These are phyloP conservation scores for Gobius niger DNA, from an alignment of 2,113 vertebrate genomes.

Conservation along the genomic window DNA sequence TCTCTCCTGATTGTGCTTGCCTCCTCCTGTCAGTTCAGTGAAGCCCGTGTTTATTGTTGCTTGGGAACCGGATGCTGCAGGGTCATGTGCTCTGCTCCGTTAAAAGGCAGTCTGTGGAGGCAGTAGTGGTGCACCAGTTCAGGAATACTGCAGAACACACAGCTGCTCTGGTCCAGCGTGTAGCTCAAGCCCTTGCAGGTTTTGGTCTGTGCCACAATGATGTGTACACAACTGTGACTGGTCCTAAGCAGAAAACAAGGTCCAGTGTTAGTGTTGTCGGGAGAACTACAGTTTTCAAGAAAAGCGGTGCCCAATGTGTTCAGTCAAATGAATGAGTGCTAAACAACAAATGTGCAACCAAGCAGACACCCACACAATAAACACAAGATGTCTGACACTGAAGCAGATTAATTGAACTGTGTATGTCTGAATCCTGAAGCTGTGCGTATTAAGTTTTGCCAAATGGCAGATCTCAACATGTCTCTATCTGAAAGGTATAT, in stretches of 20 bases:
- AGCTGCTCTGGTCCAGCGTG: conserved; percentile 90
- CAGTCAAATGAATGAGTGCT: conserved; percentile 54
- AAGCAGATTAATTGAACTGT: conserved; percentile 14
- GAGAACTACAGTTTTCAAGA: conserved; percentile 3
- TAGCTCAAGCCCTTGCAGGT: conserved; percentile 82
- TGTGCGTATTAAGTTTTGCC: conserved; percentile 3
- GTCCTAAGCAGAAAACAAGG: conserved; percentile 76
- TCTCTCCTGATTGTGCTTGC: conserved; percentile 4
- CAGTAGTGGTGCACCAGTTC: conserved; percentile 91
- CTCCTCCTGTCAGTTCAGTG: conserved; percentile 12
- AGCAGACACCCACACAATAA: conserved; percentile 16
- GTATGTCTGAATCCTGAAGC: conserved; percentile 17
- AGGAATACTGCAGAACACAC: conserved; percentile 87
- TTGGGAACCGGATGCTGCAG: conserved; percentile 84
- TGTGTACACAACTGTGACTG: conserved; percentile 95
- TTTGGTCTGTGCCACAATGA: conserved; percentile 96
- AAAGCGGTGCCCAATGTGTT: conserved; percentile 54
- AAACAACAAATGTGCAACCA: conserved; percentile 47
- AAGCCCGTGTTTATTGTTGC: conserved; percentile 60
- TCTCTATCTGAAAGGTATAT: neutral
- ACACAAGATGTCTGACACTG: conserved; percentile 23
- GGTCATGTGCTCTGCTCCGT: conserved; percentile 93
- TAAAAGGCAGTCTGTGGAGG: conserved; percentile 90
- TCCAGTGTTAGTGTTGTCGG: neutral
- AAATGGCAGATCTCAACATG: neutral